Evolutionary conservation across 2,797 vertebrate species (phyloP).

Genomic region (Trachops cirrhosus): DNA sequence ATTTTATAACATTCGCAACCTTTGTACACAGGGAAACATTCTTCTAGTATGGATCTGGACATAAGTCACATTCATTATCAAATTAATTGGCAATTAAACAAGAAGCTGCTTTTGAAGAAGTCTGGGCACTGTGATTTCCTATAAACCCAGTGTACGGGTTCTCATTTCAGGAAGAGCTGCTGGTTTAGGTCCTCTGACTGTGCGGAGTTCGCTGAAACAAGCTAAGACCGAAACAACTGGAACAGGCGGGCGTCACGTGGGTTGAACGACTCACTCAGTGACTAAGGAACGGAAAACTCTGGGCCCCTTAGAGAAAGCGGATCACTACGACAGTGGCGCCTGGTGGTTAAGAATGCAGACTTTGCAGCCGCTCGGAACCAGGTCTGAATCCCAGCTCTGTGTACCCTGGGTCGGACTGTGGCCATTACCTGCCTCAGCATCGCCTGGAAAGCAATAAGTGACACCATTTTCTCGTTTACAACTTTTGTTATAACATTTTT

Average conservation of each 20-base stretch:
- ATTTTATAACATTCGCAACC: neutral
- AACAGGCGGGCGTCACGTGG: neutral
- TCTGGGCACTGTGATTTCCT: neutral
- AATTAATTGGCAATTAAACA: neutral
- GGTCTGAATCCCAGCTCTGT: neutral
- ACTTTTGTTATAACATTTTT: neutral
- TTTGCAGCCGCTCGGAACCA: neutral
- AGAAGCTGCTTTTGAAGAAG: neutral
- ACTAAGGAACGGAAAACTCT: neutral
- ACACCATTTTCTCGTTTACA: neutral
- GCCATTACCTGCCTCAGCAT: neutral
- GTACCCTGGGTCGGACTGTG: neutral
- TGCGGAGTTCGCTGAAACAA: neutral
- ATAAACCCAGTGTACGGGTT: neutral
- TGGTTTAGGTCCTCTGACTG: neutral
- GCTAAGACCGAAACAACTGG: neutral
- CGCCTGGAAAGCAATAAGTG: neutral
- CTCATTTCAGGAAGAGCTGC: neutral
- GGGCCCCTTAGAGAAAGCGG: neutral
- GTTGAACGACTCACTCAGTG: neutral
- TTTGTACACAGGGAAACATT: neutral
- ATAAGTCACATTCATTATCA: neutral
- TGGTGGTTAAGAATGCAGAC: neutral
- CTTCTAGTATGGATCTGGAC: neutral
- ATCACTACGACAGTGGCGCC: accelerated